Conservation (phyloP, 2,797 vertebrate genomes). For the Macropodus opercularis region DNA sequence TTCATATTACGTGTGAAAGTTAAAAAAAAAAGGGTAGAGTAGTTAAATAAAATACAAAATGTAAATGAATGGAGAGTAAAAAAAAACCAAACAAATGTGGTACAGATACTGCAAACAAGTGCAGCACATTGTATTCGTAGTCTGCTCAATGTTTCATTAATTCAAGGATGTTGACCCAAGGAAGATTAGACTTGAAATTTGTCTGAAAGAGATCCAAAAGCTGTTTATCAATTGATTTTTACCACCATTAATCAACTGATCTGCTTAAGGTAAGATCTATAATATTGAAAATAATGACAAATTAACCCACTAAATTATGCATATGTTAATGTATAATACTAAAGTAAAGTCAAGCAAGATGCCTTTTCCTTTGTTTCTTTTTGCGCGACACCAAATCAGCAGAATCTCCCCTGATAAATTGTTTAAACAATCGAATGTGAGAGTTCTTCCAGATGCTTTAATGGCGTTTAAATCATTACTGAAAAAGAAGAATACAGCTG, state of each 20-base stretch:
- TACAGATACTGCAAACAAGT: conserved; percentile 12
- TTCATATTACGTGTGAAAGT: neutral
- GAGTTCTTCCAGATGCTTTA: neutral
- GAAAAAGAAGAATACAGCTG: conserved; percentile 3
- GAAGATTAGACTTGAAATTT: conserved; percentile 3
- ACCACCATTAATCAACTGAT: neutral
- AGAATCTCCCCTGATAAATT: conserved; percentile 2
- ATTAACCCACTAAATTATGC: conserved; percentile 3
- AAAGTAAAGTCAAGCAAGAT: neutral
- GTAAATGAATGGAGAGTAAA: too few species aligned
- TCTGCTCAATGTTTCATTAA: conserved; percentile 13
- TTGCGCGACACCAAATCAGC: neutral
- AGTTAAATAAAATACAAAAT: conserved; percentile 7
- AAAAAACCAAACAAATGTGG: too few species aligned
- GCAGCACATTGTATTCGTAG: conserved; percentile 6
- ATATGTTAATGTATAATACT: neutral
- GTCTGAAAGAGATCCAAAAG: conserved; percentile 14
- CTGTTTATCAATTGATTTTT: neutral
- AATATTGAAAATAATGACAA: neutral
- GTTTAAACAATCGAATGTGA: neutral
- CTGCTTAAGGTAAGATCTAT: neutral
- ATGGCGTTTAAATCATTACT: neutral
- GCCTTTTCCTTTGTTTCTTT: neutral
- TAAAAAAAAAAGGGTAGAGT: neutral
- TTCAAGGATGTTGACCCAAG: neutral